Percentiles rank a stretch among this genome's conserved stretches.
These are phyloP conservation scores for Machaerirhynchus nigripectus DNA, from an alignment of 2,113 vertebrate species.

Conservation along the genomic window DNA sequence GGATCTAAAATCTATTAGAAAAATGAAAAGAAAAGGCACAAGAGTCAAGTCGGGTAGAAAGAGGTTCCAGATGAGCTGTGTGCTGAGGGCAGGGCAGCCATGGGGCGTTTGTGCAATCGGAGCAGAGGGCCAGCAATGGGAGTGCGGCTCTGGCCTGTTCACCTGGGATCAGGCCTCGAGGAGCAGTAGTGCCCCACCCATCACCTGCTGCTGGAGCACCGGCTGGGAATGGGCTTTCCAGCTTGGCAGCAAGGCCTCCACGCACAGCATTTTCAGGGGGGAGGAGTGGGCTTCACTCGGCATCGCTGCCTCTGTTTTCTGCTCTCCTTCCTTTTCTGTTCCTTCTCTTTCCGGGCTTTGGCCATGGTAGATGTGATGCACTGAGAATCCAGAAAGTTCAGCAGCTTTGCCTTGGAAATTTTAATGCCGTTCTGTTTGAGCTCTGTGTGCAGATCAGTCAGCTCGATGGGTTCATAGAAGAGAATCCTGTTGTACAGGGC, in stretches of 20 bases:
- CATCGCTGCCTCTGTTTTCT: conserved; percentile 36
- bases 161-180: background rate
- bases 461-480: conserved; percentile 87
- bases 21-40: background rate
- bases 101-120: accelerated
- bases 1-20: background rate
- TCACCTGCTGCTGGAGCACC: background rate
- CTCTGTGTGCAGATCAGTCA: conserved; percentile 79
- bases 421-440: conserved; percentile 84
- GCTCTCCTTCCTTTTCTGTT: background rate
- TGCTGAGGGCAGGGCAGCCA: background rate
- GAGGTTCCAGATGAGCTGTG: background rate
- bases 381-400: conserved; percentile 89
- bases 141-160: background rate
- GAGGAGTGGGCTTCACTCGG: background rate
- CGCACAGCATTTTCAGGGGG: background rate
- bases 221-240: background rate
- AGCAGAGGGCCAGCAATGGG: background rate
- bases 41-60: accelerated
- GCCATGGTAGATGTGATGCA: conserved; percentile 91
- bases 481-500: conserved; percentile 81
- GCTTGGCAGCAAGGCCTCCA: background rate
- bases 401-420: conserved; percentile 79
- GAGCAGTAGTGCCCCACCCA: background rate
- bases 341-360: conserved; percentile 70